Percentiles rank a stretch among this genome's conserved stretches.
Evolutionary conservation across 2,888 invertebrate species (phyloP).

Genomic region (Melanchra persicariae): DNA sequence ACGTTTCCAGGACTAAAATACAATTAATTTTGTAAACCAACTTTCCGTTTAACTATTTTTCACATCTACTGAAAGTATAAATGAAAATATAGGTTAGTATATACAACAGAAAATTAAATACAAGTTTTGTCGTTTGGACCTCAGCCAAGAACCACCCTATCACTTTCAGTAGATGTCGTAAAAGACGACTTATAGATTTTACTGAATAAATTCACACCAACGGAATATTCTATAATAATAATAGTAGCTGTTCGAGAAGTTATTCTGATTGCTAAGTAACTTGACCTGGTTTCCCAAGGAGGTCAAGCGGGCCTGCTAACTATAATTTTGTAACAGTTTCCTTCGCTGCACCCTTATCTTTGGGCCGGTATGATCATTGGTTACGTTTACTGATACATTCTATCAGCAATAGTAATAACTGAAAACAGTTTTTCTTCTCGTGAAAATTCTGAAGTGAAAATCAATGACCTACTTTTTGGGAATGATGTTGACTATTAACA

Average conservation of each 20-base stretch:
- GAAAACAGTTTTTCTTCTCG: too few species aligned
- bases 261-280: not conserved
- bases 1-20: not conserved
- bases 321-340: not conserved
- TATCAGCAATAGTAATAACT: too few species aligned
- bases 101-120: slow-evolving; percentile 18
- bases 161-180: slow-evolving; percentile 18
- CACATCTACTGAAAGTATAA: not conserved
- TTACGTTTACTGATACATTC: too few species aligned
- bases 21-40: not conserved
- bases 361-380: not conserved
- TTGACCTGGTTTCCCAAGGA: not conserved
- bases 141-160: slow-evolving; percentile 31
- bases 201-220: slow-evolving; percentile 9
- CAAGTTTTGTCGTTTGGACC: slow-evolving; percentile 26
- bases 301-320: not conserved
- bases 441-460: too few species aligned
- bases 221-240: not conserved
- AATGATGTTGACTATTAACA: too few species aligned
- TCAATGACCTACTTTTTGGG: too few species aligned
- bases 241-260: not conserved
- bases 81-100: slow-evolving; percentile 1
- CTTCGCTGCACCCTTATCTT: not conserved
- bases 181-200: slow-evolving; percentile 24
- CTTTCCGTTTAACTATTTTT: not conserved